Evolutionary conservation across 1,140 invertebrate genomes (phyloP), one percentile per base, ranked within the genome.

Genomic region (Pachyrhynchus sulphureomaculatus): DNA sequence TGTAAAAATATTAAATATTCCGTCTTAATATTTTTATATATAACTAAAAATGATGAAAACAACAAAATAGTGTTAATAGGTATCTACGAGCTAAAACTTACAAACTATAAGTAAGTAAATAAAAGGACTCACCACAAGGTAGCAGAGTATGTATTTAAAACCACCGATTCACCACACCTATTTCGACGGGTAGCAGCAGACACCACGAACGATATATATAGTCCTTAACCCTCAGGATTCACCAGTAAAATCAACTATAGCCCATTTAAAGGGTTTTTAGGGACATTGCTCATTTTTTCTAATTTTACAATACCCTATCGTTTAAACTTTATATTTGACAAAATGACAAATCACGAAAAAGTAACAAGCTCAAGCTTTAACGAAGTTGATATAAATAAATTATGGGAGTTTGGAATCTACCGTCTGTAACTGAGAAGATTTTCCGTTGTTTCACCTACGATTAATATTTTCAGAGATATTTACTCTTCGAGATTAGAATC

Each of bases 41-140:
- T n/a, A n/a, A n/a, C n/a, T n/a, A n/a, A n/a, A n/a, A n/a, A n/a
- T n/a, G n/a, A n/a, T n/a, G n/a, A n/a, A n/a, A n/a, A 23, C 15
- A 44, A 20, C 5, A 54, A 10, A 51, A 54, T n/a, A 20, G 18
- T 36, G 55, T 56, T 53, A 54, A 57, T 54, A 48, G 41, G 23
- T 53, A 17, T 58, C 23, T 63, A 53, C 41, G 53, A 55, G 41
- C 26, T 49, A 62, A n/a, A n/a, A 36, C 39, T 66, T 42, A 53
- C 12, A 42, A 60, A 10, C 12, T 54, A 51, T 61, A 68, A 72
- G 66, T 68, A 73, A 68, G 70, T 72, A 74, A 59, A 49, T 68
- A 72, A 73, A 75, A 65, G 69, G 70, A 75, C 73, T 75, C 73
- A 75, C 73, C 73, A 74, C 72, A 74, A 65, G 71, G 70, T 69